These are phyloP conservation scores for Petrocephalus schoutedeni DNA, from an alignment of 2,797 vertebrate genomes.

Conservation along the genomic window DNA sequence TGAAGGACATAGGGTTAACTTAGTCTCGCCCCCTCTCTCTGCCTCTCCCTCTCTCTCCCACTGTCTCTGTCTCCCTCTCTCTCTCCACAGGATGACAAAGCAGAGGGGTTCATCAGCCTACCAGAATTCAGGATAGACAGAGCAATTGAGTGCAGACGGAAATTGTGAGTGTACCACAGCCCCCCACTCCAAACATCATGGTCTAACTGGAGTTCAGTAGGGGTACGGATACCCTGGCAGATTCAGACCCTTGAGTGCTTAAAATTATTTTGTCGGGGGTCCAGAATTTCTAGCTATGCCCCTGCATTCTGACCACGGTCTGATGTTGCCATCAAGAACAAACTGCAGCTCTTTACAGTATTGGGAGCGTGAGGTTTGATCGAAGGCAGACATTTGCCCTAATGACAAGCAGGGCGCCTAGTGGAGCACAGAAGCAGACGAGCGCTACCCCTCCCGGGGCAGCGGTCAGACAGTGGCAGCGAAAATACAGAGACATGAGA, in stretches of 20 bases:
- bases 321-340: not conserved
- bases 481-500: not conserved
- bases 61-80: not conserved
- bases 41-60: constrained; percentile 37
- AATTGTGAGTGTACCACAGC: constrained; percentile 73
- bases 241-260: not conserved
- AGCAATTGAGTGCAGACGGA: constrained; percentile 80
- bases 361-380: not conserved
- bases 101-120: constrained; percentile 83
- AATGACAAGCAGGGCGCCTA: not conserved
- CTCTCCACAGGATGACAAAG: constrained; percentile 76
- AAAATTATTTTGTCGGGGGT: not conserved
- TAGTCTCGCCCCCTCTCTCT: not conserved
- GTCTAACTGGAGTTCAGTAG: not conserved
- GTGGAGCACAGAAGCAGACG: not conserved
- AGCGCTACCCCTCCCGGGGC: not conserved
- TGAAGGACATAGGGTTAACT: not conserved
- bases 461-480: not conserved
- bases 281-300: not conserved
- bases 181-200: not conserved
- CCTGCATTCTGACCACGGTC: not conserved
- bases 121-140: constrained; percentile 86
- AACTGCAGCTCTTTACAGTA: not conserved
- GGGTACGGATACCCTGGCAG: not conserved
- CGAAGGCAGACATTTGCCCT: not conserved